Conservation (phyloP, 64 coral and sea anemone species). For the Anthopleura sola region DNA sequence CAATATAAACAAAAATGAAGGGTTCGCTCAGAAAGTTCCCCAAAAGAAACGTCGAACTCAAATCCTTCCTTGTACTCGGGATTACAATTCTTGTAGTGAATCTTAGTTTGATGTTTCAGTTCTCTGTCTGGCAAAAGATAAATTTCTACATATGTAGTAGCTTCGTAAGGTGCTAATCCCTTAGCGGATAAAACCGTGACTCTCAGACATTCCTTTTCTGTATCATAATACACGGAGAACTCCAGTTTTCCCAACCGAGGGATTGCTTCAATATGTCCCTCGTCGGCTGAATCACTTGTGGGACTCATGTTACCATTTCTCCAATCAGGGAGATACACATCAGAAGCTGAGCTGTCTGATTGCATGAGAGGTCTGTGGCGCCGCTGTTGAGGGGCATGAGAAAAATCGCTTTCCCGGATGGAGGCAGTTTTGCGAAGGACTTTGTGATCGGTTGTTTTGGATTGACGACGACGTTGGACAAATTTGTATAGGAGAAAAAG, state of each 20-base stretch:
- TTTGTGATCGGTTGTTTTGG: neutral
- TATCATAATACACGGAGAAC: conserved; percentile 69
- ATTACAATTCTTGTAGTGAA: conserved; percentile 64
- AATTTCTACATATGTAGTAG: conserved; percentile 75
- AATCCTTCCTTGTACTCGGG: conserved; percentile 81
- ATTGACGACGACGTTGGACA: conserved; percentile 28
- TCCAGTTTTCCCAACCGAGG: conserved; percentile 65
- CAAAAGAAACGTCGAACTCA: conserved; percentile 73
- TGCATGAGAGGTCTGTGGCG: conserved; percentile 75
- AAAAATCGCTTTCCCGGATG: conserved; percentile 31
- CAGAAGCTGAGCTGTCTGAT: conserved; percentile 66
- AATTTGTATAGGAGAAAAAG: conserved; percentile 80
- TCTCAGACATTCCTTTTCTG: conserved; percentile 57
- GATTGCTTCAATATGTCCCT: conserved; percentile 18
- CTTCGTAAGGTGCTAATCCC: conserved; percentile 34
- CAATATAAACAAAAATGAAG: conserved; percentile 73
- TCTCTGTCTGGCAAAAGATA: conserved; percentile 73
- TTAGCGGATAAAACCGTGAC: conserved; percentile 57
- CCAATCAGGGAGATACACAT: conserved; percentile 11
- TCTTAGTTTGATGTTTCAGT: conserved; percentile 71
- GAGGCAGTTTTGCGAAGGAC: conserved; percentile 11
- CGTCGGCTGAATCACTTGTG: conserved; percentile 56
- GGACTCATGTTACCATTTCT: conserved; percentile 18
- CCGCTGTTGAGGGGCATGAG: conserved; percentile 25
- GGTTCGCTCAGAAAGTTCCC: conserved; percentile 74